These are phyloP conservation scores for Plagodis pulveraria DNA, from an alignment of 2,888 invertebrate species.

Conservation along the genomic window DNA sequence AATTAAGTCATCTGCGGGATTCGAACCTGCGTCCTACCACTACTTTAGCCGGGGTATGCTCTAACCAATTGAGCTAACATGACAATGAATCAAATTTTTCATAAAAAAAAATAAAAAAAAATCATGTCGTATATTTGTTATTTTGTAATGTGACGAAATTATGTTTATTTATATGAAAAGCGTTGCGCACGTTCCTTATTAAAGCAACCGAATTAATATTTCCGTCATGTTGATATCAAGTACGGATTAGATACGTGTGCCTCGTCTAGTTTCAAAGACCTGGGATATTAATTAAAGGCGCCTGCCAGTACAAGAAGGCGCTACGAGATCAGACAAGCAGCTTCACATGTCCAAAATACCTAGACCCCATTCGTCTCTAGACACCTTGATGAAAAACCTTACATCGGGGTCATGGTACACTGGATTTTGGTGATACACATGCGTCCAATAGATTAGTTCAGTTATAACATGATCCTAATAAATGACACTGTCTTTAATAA, in stretches of 20 bases:
- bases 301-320: conserved; percentile 80
- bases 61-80: no score
- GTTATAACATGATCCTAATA: conserved; percentile 64
- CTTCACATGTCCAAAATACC: conserved; percentile 57
- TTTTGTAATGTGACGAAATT: no score
- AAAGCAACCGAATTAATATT: conserved; percentile 59
- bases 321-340: conserved; percentile 67
- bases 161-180: no score
- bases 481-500: conserved; percentile 52
- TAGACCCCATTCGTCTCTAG: conserved; percentile 47
- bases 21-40: no score
- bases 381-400: conserved; percentile 35
- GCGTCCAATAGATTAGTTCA: conserved; percentile 70
- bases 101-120: no score
- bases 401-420: conserved; percentile 44
- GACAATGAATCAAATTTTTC: no score
- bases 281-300: conserved; percentile 79
- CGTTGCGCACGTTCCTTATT: conserved; percentile 31
- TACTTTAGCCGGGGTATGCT: no score
- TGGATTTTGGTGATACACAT: conserved; percentile 54
- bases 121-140: no score
- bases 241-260: conserved; percentile 58
- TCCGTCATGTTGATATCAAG: conserved; percentile 58
- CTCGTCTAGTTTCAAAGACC: conserved; percentile 67
- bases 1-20: no score